A percentile compares a stretch with the other conserved stretches of the same genome.
Conservation (phyloP, 2,797 vertebrate genomes). For the Sardinella longiceps region DNA sequence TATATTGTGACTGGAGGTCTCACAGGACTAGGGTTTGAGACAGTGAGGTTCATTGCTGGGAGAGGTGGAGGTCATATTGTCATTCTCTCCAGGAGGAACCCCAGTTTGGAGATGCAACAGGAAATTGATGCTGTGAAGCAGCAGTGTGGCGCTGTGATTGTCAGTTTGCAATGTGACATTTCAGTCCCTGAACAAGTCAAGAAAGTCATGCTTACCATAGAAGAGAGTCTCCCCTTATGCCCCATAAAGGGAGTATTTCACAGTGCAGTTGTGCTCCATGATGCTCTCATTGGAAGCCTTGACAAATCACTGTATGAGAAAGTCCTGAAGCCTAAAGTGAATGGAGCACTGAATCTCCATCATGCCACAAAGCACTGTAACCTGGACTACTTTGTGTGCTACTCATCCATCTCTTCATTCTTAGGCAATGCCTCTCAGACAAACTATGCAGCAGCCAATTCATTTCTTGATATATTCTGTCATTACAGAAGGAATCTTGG, state of each 20-base stretch:
- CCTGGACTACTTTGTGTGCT: slow-evolving; percentile 88
- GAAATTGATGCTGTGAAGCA: slow-evolving; percentile 70
- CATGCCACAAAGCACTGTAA: slow-evolving; percentile 72
- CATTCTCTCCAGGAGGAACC: slow-evolving; percentile 78
- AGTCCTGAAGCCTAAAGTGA: slow-evolving; percentile 84
- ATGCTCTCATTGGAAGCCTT: slow-evolving; percentile 76
- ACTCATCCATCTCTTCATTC: slow-evolving; percentile 84
- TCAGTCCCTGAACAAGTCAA: slow-evolving; percentile 64
- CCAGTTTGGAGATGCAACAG: slow-evolving; percentile 68
- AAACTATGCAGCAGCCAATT: slow-evolving; percentile 85
- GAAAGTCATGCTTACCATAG: slow-evolving; percentile 67
- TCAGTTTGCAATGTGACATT: slow-evolving; percentile 76
- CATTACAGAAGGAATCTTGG: slow-evolving; percentile 37
- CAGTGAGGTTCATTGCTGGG: no score
- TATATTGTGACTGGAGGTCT: slow-evolving; percentile 84
- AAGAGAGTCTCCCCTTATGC: slow-evolving; percentile 64
- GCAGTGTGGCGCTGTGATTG: slow-evolving; percentile 65
- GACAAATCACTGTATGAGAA: slow-evolving; percentile 76
- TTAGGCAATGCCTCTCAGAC: slow-evolving; percentile 82
- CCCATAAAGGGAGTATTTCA: slow-evolving; percentile 86
- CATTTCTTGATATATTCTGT: slow-evolving; percentile 85
- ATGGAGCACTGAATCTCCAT: slow-evolving; percentile 83
- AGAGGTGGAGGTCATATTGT: slow-evolving; percentile 75
- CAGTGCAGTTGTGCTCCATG: slow-evolving; percentile 82
- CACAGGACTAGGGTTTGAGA: slow-evolving; percentile 85